Evolutionary conservation across 2,113 vertebrate species (phyloP).

Genomic region (Oncorhynchus gorbuscha): DNA sequence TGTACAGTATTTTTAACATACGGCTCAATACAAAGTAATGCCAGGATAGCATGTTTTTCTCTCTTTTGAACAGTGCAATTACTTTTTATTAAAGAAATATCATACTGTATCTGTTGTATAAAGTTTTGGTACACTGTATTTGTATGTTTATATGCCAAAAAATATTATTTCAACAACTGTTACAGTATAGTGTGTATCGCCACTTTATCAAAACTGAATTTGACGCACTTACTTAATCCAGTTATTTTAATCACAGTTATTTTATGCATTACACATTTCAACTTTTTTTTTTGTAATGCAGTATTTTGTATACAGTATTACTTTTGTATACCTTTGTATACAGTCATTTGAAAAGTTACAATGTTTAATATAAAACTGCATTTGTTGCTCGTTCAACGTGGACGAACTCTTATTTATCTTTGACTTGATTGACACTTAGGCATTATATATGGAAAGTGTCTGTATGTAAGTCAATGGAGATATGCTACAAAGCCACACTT

Average conservation of each 20-base stretch:
- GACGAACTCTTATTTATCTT: neutral
- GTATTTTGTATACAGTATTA: conserved; percentile 60
- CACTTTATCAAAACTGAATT: conserved; percentile 48
- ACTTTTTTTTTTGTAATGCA: conserved; percentile 37
- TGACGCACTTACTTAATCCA: conserved; percentile 54
- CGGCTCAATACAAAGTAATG: conserved; percentile 38
- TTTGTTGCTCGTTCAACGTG: neutral
- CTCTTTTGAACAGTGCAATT: conserved; percentile 69
- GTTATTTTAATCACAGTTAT: conserved; percentile 30
- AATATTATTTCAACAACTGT: conserved; percentile 43
- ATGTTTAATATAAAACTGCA: neutral
- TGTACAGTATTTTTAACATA: conserved; percentile 4
- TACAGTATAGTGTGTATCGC: conserved; percentile 42
- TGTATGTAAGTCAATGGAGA: neutral
- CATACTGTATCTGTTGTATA: conserved; percentile 48
- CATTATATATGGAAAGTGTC: neutral
- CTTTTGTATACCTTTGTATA: conserved; percentile 9
- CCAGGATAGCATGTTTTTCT: conserved; percentile 52
- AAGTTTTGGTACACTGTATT: conserved; percentile 40
- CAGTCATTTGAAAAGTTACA: conserved; percentile 17
- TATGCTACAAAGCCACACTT: neutral
- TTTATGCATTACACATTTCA: conserved; percentile 24
- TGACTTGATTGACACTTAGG: neutral
- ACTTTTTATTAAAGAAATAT: conserved; percentile 39
- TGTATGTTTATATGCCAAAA: conserved; percentile 72